Base-by-base conservation (phyloP, 1,140 invertebrate species). In the Calliopsis andreniformis region DNA sequence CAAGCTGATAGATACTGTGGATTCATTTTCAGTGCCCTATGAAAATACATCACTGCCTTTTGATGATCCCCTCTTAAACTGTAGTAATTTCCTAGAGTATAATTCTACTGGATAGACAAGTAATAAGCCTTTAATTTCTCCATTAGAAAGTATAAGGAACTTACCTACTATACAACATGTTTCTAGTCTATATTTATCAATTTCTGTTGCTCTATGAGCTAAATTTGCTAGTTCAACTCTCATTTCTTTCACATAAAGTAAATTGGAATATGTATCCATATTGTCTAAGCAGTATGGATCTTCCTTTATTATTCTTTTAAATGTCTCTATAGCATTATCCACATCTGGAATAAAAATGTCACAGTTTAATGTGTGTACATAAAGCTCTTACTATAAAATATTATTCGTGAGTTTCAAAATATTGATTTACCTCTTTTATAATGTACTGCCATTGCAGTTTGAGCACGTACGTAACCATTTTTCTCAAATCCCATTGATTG, bases 81-180 rank as follows among this genome's bases (percentile, higher is more conserved):
- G 89, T 99, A 99, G 91, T 99, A 99, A 93, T 99, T 99, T 61
- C 97, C 98, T 98, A 85, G 62, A 94, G 93, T 70, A 84, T 56
- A 10, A 20, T 32, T 42, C 3, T 56, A 20, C 23, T 53, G 47
- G 35, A 64, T 35, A 5, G 10, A 8, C 61, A 10, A 45, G 25
- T 51, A 12, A 42, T 58, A 10, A 10, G 18, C 1, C 2, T 39
- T 7, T 25, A 6, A 0, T n/a, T 67, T 25, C 12, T 25, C 47
- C n/a, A n/a, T 8, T 18, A 0, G 23, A 32, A 39, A 7, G 25
- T 58, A 42, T 23, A 68, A 67, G 80, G 67, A 71, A 79, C 91
- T 94, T 92, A 97, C 98, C 99, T 89, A 99, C 97, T 86, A 99
- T 97, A 93, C 98, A 99, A 91, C 98, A 99, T 1, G 98, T 99